Evolutionary conservation across 2,888 invertebrate genomes (phyloP), one percentile per base, ranked within the genome.

Genomic region (Tromatobia lineatoria): DNA sequence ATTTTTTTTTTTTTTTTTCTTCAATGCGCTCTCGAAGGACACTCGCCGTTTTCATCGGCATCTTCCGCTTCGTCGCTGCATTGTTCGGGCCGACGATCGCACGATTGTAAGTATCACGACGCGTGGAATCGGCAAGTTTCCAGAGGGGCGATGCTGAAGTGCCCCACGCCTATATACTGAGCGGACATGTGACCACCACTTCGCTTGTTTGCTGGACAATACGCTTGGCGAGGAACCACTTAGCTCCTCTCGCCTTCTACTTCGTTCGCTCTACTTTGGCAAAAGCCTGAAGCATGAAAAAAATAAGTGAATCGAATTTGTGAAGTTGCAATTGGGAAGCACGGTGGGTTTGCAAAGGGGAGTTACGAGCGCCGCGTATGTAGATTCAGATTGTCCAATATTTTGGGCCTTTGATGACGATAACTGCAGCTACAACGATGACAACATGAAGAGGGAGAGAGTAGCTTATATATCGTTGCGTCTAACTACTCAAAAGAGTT

Each of bases 1-100:
- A 87, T 88, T 88, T 83, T 83, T 88, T 2, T 54, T 80, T 85
- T 89, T 80, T 61, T 38, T 18, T 20, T 70, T 71, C 57, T 23
- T 23, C 52, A 18, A 45, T 54, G 66, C 66, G 64, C 54, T 54
- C 61, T 54, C 64, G 38, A 3, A 64, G 59, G 25, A 59, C 38
- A 38, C 38, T n/a, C 61, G 54, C 66, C 42, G 3, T 52, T 18
- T 64, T 34, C 57, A 52, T 69, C 54, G 71, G 6, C 57, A 50
- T 80, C 66, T 66, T 59, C 75, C 80, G 52, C 57, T 74, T 81
- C 64, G n/a, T 38, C 23, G 29, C 57, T 69, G 64, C 74, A 77
- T 80, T 77, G 77, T 78, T 76, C 45, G 57, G 13, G 54, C 29
- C 57, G 50, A 54, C 82, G 61, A 75, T 75, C 64, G 82, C 61